Percentiles rank a stretch among this genome's conserved stretches.
Evolutionary conservation across 2,113 vertebrate genomes (phyloP).

Genomic region (western clawed frog (Xenopus tropicalis)): UCB_Xtro_10.0 CM004445.2:146033001-146033500

Average conservation of each 20-base stretch:
- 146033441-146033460: conserved; percentile 40
- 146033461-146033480: conserved; percentile 33
- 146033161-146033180: conserved; percentile 4
- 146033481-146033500: conserved; percentile 26
- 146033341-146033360: conserved; percentile 42
- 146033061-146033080: conserved; percentile 32
- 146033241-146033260: conserved; percentile 30
- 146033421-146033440: conserved; percentile 44
- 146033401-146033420: conserved; percentile 42
- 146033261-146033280: conserved; percentile 44
- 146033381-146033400: conserved; percentile 16
- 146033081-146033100: neutral
- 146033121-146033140: conserved; percentile 19
- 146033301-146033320: conserved; percentile 45
- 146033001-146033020: conserved; percentile 18
- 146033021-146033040: conserved; percentile 31
- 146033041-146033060: conserved; percentile 27
- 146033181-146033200: conserved; percentile 42
- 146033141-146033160: conserved; percentile 33
- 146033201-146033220: conserved; percentile 28
- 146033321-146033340: conserved; percentile 47
- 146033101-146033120: conserved; percentile 40
- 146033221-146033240: conserved; percentile 43
- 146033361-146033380: conserved; percentile 26
- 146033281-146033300: conserved; percentile 23